Conservation (phyloP, 2,888 invertebrate genomes). For the Acanthoscelides obtectus region DNA sequence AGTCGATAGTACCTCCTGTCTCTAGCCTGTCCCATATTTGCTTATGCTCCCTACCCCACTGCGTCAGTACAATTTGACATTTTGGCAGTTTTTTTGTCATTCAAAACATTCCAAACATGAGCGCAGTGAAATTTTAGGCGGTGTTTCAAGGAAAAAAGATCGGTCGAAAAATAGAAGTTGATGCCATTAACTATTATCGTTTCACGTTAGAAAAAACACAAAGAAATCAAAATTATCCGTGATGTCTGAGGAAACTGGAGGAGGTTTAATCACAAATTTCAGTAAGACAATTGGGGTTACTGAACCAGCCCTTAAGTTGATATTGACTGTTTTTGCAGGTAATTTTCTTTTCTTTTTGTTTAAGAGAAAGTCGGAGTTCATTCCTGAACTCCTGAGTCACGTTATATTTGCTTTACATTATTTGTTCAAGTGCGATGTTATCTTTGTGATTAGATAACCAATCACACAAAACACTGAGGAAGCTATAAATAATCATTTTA, state of each 20-base stretch:
- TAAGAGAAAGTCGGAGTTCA: too few relatives aligned
- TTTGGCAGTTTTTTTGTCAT: neutral
- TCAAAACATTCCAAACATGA: neutral
- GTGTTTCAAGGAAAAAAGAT: neutral
- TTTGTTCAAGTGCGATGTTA: too few relatives aligned
- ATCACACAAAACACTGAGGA: too few relatives aligned
- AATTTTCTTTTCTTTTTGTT: conserved; percentile 17
- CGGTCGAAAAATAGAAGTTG: neutral
- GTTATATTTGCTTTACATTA: too few relatives aligned
- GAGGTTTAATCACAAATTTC: conserved; percentile 25
- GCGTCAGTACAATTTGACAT: neutral
- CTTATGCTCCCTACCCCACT: neutral
- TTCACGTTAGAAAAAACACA: neutral
- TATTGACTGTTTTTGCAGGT: conserved; percentile 45
- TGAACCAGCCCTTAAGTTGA: conserved; percentile 40
- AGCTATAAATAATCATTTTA: too few relatives aligned
- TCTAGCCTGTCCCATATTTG: too few relatives aligned
- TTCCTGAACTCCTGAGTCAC: too few relatives aligned
- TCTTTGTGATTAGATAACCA: too few relatives aligned
- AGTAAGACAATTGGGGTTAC: conserved; percentile 35
- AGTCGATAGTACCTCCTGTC: too few relatives aligned
- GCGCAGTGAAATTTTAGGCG: neutral
- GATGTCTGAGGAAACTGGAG: conserved; percentile 14
- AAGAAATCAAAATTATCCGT: neutral
- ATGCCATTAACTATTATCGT: neutral